Evolutionary conservation across 2,113 vertebrate species (phyloP), one percentile per base, ranked within the genome.

Genomic region (Microcebus murinus): DNA sequence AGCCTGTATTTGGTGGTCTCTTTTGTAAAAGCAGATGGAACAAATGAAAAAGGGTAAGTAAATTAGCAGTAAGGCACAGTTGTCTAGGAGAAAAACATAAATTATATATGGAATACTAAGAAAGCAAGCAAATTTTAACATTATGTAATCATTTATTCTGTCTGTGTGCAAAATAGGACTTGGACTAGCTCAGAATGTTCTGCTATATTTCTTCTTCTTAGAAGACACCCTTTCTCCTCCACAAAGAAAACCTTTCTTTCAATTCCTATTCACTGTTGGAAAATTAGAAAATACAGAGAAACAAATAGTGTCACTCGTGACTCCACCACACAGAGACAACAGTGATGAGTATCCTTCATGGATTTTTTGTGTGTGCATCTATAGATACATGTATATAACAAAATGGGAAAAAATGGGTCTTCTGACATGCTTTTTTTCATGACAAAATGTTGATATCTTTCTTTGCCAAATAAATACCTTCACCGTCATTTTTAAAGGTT

Each of bases 131-230:
- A 70, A 57, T 45, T 18, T 55, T 31, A 95, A 74, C 17, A 59
- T 90, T 34, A n/a, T 31, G 14, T 23, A 82, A 95, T 67, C 6
- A 20, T 81, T 94, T 92, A n/a, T 81, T 92, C 81, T 94, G 65
- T 18, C 52, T 52, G 15, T 94, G 76, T 91, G 31, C 76, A 85
- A 55, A 91, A 48, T 18, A 65, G 50, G 59, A 76, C 39, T 90
- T 61, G 36, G n/a, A 42, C 42, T 15, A 31, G 57, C 45, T 95
- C 67, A 52, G 70, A 79, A 57, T 57, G 29, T 48, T 85, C 81
- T 73, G 34, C 29, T 63, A 7, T 57, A 55, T 83, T 97, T 95
- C 68, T 71, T 67, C 8, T 31, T 94, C 91, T 63, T 77, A 45
- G 23, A 87, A 92, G 80, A 86, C 29, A 70, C 1, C 34, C 5